Evolutionary conservation across 2,113 vertebrate species (phyloP), one percentile per base, ranked within the genome.

Genomic region (Myrmophylax atrothorax): DNA sequence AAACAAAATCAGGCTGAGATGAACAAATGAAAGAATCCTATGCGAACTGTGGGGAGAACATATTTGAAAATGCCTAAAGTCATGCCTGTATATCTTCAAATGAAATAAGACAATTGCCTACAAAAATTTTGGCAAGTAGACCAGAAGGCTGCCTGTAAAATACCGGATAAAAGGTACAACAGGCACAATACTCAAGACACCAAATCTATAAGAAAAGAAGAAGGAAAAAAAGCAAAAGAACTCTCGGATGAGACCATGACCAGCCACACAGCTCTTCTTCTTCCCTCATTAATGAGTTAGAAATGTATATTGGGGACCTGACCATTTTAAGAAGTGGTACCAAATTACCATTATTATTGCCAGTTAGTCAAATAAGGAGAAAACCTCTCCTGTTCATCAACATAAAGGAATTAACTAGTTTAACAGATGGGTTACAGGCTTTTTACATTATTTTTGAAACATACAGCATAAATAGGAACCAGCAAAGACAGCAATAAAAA

Each of bases 81-180:
- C 23, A 10, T 0, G 0, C 5, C 22, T 60, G 14, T 9, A 1
- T 56, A 38, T 63, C 31, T 82, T 50, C 10, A 74, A 91, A 18
- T 46, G 38, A 82, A 79, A 38, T 44, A n/a, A 14, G 8, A 42
- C 1, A 6, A 38, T 42, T 23, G n/a, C 40, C 49, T 58, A 17
- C 25, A 69, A 46, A 9, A 17, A 60, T 38, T 63, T 70, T 49
- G 38, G 38, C 23, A 72, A 38, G 18, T 18, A 72, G 82, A 82
- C 8, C 25, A 47, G 33, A 75, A 26, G 12, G 5, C 7, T 67
- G 38, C 16, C 67, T 79, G 29, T 33, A 47, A 63, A 69, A 55
- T 13, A 29, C 0, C 33, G 20, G 22, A 31, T n/a, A 46, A 78
- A 49, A 33, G 18, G 31, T 8, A 56, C 53, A 31, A 55, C 7